Evolutionary conservation across 1,140 invertebrate species (phyloP), one percentile per base, ranked within the genome.

Genomic region (Plectrocnemia conspersa): DNA sequence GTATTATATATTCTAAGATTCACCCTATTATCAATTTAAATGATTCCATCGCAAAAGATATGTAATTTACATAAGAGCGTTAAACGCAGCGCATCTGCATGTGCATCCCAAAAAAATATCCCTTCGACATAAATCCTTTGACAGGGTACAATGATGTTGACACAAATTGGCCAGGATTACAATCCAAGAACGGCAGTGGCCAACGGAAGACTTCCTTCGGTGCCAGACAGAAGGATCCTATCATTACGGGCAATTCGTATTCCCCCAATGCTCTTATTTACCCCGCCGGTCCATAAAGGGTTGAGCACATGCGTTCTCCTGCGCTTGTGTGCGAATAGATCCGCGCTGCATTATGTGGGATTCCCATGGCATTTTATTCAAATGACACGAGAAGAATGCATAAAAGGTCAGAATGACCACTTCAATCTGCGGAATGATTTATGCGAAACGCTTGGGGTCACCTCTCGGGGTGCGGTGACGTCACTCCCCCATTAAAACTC

Each of bases 181-280:
- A 42, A 44, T 22, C 35, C 22, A 5, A 11, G 4, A 40, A 40
- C 40, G 49, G 33, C n/a, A 19, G 29, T 7, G 11, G n/a, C 5
- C 35, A 13, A 38, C 35, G 18, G 7, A n/a, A 10, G 35, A 13
- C 35, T 38, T 10, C 35, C 5, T 6, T 13, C 18, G 35, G 35
- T 9, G 15, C 32, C 18, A 36, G 16, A 35, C 13, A 22, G 29
- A 41, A 27, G 23, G 23, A 3, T 48, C 19, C 58, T n/a, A n/a
- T 61, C 58, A 61, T 61, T 61, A 61, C 38, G 29, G 47, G 27
- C 58, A 32, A 61, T 61, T 61, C 54, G 41, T 50, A 61, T 61
- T 56, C 58, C 54, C 58, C 58, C 33, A 45, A 16, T 49, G 19
- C 11, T 47, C 19, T 29, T 38, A 6, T 38, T 6, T 38, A 7